phyloP scores from a whole-genome alignment of 1,140 invertebrate species.

The Drosophila jambulina region DNA sequence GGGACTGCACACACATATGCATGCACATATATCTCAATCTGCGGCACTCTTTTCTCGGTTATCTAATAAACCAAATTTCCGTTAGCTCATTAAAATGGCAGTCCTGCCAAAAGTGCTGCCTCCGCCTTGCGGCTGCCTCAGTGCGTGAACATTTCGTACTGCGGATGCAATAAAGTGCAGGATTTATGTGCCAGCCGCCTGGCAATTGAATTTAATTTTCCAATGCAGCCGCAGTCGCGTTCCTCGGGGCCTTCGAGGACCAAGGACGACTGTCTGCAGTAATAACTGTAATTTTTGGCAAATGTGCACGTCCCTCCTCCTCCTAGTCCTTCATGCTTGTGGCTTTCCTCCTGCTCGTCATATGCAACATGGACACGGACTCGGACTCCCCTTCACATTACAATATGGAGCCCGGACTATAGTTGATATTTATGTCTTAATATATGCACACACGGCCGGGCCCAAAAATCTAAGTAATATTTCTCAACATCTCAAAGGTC shows the following conservation, averaged over 20 bases:
- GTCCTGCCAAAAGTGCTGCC: slow-evolving; percentile 32
- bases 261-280: slow-evolving; percentile 73
- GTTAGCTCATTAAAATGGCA: slow-evolving; percentile 76
- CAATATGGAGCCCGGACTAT: slow-evolving; percentile 37
- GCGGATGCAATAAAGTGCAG: slow-evolving; percentile 80
- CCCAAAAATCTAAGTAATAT: slow-evolving; percentile 63
- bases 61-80: slow-evolving; percentile 70
- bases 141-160: slow-evolving; percentile 71
- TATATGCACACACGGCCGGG: slow-evolving; percentile 66
- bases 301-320: slow-evolving; percentile 50
- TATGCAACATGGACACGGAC: slow-evolving; percentile 19
- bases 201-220: slow-evolving; percentile 82
- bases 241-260: slow-evolving; percentile 31
- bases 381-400: slow-evolving; percentile 23
- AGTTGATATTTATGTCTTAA: slow-evolving; percentile 77
- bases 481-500: slow-evolving; percentile 63
- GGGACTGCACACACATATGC: neutral
- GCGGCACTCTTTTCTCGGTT: slow-evolving; percentile 4
- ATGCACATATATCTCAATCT: slow-evolving; percentile 17
- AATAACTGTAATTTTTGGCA: slow-evolving; percentile 84
- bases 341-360: slow-evolving; percentile 40
- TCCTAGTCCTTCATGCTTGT: slow-evolving; percentile 3
- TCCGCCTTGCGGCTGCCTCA: slow-evolving; percentile 16
- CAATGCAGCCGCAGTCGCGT: slow-evolving; percentile 64
- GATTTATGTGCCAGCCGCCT: slow-evolving; percentile 72